These are phyloP conservation scores for Lepidurus apus DNA, from an alignment of 1,140 invertebrate genomes.

Conservation along the genomic window DNA sequence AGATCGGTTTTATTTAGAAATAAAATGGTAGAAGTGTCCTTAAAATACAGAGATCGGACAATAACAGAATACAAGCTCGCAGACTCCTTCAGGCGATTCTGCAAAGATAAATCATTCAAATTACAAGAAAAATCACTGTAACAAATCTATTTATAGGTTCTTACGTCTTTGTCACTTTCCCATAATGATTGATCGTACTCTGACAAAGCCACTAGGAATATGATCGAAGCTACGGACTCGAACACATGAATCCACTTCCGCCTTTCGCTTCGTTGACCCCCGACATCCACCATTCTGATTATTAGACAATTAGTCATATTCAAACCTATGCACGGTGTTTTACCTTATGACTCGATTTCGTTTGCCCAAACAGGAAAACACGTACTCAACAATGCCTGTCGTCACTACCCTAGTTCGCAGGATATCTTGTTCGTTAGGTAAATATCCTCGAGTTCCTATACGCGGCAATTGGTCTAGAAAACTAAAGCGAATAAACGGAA, in stretches of 20 bases:
- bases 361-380: no score
- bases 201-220: conserved; percentile 54
- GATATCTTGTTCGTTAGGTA: conserved; percentile 95
- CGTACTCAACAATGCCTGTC: no score
- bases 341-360: background rate
- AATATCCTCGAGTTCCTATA: conserved; percentile 82
- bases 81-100: conserved; percentile 62
- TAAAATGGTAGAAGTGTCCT: conserved; percentile 58
- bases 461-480: conserved; percentile 82
- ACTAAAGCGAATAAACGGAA: conserved; percentile 51
- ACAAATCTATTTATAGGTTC: no score
- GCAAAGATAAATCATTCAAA: conserved; percentile 42
- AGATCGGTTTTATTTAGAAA: conserved; percentile 61
- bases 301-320: background rate
- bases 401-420: conserved; percentile 47
- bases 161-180: conserved; percentile 47
- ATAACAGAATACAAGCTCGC: conserved; percentile 73
- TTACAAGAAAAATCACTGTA: no score
- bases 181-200: conserved; percentile 49
- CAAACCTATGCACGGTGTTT: background rate
- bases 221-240: conserved; percentile 58
- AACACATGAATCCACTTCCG: conserved; percentile 60
- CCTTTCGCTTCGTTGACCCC: conserved; percentile 54
- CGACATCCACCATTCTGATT: conserved; percentile 55
- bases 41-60: conserved; percentile 94